phyloP scores from a whole-genome alignment of 2,797 vertebrate genomes.

The Petrocephalus sullivani region DNA sequence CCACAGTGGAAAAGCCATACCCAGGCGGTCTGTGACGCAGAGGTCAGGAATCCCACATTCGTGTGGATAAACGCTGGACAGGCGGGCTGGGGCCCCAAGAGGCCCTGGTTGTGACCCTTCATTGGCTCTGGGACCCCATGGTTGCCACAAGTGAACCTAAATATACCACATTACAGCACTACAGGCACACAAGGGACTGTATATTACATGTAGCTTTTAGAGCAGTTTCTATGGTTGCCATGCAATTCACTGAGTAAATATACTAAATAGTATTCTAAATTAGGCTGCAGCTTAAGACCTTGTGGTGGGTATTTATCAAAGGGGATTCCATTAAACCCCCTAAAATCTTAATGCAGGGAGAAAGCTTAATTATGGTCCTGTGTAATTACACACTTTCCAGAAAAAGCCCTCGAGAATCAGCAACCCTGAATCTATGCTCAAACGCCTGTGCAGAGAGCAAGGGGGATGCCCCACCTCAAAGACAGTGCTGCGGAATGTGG shows the following conservation, averaged over 20 bases:
- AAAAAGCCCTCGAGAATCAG: not conserved
- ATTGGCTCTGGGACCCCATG: constrained; percentile 43
- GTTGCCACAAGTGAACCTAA: constrained; percentile 51
- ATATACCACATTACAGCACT: constrained; percentile 48
- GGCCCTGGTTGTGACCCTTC: constrained; percentile 22
- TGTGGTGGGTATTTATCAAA: not conserved
- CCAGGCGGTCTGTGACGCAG: constrained; percentile 29
- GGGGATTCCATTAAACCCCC: not conserved
- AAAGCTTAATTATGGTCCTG: not conserved
- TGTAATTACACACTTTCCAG: not conserved
- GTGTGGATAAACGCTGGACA: constrained; percentile 2
- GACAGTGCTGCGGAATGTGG: not conserved
- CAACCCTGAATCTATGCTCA: not conserved
- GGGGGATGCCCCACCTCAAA: not conserved
- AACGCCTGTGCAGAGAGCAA: not conserved
- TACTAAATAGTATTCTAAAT: not conserved
- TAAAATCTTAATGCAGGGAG: not conserved
- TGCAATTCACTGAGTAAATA: constrained; percentile 16
- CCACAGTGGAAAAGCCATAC: not conserved
- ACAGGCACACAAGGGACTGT: constrained; percentile 40
- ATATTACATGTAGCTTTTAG: constrained; percentile 28
- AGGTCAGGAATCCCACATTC: constrained; percentile 5
- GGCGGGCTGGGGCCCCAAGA: too few species aligned
- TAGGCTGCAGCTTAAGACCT: not conserved
- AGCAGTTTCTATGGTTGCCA: not conserved